phyloP scores from a whole-genome alignment of 2,797 vertebrate genomes.

The Muraenolepis orangiensis region DNA sequence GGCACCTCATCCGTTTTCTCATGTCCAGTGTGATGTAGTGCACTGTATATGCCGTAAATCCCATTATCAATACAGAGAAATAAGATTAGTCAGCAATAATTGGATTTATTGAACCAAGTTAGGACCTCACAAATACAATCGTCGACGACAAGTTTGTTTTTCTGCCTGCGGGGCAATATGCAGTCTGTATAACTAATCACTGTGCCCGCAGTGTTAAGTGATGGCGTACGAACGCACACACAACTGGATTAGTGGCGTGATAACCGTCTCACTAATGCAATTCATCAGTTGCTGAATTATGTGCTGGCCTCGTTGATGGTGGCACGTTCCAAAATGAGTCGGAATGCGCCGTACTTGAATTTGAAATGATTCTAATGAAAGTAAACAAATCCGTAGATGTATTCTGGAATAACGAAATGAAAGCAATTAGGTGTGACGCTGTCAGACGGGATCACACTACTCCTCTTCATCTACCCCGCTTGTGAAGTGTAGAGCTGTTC shows the following conservation, averaged over 20 bases:
- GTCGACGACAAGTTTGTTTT: neutral
- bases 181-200: neutral
- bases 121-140: neutral
- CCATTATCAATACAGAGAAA: neutral
- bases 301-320: neutral
- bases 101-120: slow-evolving; percentile 4
- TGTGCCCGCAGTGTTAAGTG: neutral
- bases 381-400: neutral
- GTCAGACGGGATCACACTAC: neutral
- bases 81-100: slow-evolving; percentile 3
- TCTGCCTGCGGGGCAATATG: neutral
- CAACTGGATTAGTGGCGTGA: neutral
- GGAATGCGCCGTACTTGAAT: neutral
- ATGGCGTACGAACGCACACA: neutral
- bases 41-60: neutral
- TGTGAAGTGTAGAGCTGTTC: slow-evolving; percentile 7
- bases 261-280: neutral
- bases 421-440: neutral
- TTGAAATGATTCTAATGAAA: neutral
- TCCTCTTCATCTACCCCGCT: neutral
- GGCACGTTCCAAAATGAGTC: neutral
- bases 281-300: neutral
- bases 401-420: neutral
- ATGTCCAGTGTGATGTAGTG: neutral
- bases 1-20: neutral